Conservation (phyloP, 2,888 invertebrate species). For the Drosophila kanekoi region DNA sequence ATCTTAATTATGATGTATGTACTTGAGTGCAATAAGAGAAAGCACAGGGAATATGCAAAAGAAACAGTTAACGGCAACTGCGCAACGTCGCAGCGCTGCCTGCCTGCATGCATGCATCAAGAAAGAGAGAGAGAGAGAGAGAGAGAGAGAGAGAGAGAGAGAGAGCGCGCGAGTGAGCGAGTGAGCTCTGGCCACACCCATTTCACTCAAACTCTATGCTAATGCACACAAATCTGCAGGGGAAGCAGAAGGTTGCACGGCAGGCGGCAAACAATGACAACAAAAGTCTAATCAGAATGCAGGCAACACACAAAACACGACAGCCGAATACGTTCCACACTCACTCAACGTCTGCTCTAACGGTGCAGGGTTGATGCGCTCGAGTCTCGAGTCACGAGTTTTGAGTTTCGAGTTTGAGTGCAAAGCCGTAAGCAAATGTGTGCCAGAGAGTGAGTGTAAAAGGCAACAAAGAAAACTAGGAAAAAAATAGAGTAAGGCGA, state of each 20-base stretch:
- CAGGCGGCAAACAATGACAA: conserved; percentile 42
- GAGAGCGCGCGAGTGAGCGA: too few relatives aligned
- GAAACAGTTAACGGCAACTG: conserved; percentile 55
- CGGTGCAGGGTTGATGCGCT: conserved; percentile 68
- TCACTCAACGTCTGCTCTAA: conserved; percentile 46
- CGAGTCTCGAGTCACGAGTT: conserved; percentile 10
- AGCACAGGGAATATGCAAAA: conserved; percentile 54
- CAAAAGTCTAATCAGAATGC: conserved; percentile 75
- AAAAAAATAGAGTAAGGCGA: conserved; percentile 1
- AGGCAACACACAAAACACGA: conserved; percentile 35
- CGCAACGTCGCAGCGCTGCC: conserved; percentile 47
- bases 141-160: too few relatives aligned
- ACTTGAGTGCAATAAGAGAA: conserved; percentile 38
- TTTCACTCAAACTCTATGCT: conserved; percentile 76
- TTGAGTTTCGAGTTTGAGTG: conserved; percentile 50
- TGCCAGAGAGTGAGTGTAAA: conserved; percentile 53
- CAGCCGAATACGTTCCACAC: conserved; percentile 75
- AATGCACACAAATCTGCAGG: conserved; percentile 59
- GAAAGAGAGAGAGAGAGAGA: not conserved
- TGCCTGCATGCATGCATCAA: conserved; percentile 13
- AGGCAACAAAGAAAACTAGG: conserved; percentile 62
- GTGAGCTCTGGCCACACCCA: conserved; percentile 77
- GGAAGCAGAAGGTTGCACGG: conserved; percentile 53
- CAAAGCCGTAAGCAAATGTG: conserved; percentile 27
- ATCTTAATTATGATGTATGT: conserved; percentile 67